phyloP scores from a whole-genome alignment of 2,113 vertebrate species.

The Egretta garzetta region DNA sequence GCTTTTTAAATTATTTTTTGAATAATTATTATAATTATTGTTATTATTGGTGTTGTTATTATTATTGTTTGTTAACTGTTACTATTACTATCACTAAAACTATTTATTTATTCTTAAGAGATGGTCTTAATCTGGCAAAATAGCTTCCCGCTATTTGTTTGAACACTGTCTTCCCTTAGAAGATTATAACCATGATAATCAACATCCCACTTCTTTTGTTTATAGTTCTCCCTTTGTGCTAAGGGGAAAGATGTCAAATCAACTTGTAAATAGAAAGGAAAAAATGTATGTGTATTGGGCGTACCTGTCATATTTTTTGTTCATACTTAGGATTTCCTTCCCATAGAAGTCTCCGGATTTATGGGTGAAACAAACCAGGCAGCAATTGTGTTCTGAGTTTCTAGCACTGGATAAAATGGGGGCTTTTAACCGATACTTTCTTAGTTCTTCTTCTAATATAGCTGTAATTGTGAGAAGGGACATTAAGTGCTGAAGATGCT shows the following conservation, averaged over 20 bases:
- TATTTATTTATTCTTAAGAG: background rate
- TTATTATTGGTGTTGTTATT: background rate
- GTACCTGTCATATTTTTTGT: background rate
- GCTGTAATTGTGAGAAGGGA: background rate
- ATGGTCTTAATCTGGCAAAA: background rate
- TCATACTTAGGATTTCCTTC: background rate
- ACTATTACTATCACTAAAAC: background rate
- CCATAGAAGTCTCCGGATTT: background rate
- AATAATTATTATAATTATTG: background rate
- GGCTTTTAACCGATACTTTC: background rate
- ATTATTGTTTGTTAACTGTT: background rate
- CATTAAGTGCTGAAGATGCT: background rate
- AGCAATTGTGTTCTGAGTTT: background rate
- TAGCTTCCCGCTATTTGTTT: background rate
- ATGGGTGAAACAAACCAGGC: background rate
- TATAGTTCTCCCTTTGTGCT: background rate
- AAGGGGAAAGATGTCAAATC: background rate
- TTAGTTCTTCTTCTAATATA: background rate
- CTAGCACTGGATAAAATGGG: background rate
- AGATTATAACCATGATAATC: background rate
- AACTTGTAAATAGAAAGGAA: background rate
- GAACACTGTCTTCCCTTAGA: background rate
- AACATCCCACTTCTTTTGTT: background rate
- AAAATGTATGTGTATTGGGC: background rate
- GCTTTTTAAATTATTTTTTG: background rate